phyloP scores from a whole-genome alignment of 2,888 invertebrate genomes.

The Drosophila prostipennis region DNA sequence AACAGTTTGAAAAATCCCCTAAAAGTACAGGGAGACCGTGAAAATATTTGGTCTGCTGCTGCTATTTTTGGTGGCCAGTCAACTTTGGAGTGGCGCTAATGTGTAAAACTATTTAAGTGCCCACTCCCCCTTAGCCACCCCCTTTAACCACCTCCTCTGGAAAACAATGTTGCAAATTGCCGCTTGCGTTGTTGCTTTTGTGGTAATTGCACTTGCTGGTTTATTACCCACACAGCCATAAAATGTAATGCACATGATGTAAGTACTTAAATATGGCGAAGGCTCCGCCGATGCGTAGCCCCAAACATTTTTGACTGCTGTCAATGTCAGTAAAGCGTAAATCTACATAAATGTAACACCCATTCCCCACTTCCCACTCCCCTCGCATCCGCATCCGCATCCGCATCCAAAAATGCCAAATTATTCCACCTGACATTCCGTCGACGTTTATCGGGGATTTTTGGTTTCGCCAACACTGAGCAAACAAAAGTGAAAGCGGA shows the following conservation, averaged over 20 bases:
- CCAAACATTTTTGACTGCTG: slow-evolving; percentile 33
- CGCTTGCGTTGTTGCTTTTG: slow-evolving; percentile 32
- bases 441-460: slow-evolving; percentile 36
- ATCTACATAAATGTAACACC: slow-evolving; percentile 6
- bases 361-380: background rate
- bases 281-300: slow-evolving; percentile 47
- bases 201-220: slow-evolving; percentile 75
- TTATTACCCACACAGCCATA: slow-evolving; percentile 70
- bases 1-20: background rate
- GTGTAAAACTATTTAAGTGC: slow-evolving; percentile 64
- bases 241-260: slow-evolving; percentile 73
- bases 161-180: slow-evolving; percentile 69
- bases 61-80: slow-evolving; percentile 15
- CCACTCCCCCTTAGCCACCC: slow-evolving; percentile 7
- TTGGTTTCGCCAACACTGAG: slow-evolving; percentile 35
- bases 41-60: slow-evolving; percentile 1
- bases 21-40: background rate
- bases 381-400: too few species aligned
- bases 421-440: slow-evolving; percentile 42
- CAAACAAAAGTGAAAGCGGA: slow-evolving; percentile 44
- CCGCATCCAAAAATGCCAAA: slow-evolving; percentile 1
- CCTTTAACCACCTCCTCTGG: background rate
- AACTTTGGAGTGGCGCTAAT: slow-evolving; percentile 45
- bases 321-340: slow-evolving; percentile 5
- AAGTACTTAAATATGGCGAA: slow-evolving; percentile 63